Evolutionary conservation across 2,797 vertebrate genomes (phyloP), one percentile per base, ranked within the genome.

Genomic region (Knipowitschia caucasica): DNA sequence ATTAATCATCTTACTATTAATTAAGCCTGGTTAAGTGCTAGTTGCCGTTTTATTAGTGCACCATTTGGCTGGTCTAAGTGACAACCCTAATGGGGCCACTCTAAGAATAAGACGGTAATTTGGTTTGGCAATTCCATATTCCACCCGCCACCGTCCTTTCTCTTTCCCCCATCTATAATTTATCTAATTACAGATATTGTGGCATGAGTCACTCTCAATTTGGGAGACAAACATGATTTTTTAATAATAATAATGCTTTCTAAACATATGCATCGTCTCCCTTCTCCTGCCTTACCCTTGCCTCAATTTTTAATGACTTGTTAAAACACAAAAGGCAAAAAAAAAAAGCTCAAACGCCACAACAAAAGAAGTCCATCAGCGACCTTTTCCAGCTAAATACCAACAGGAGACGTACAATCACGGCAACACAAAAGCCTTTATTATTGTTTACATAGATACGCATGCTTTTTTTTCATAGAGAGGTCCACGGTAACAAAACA

Each of bases 81-180:
- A 92, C 90, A 91, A 88, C 87, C 88, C 89, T 92, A 93, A 91
- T 91, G 91, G 91, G 89, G 86, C 85, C 86, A 82, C 82, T 93
- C 81, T 78, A 50, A 72, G 65, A 80, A 82, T 82, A 82, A 85
- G 88, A 94, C 74, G 71, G 74, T 96, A 94, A 96, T 94, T 92
- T 83, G 82, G 88, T 83, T 89, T 94, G 94, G 92, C 94, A 95
- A 93, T 93, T 91, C 90, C 92, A 93, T 91, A n/a, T 93, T 94
- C 91, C 78, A 88, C 78, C 72, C 75, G 81, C 86, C 82, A 86
- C 87, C 82, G 78, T 75, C 73, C 78, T 39, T 39, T 21, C 36
- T 80, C 29, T 86, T 86, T 83, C 86, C 89, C 86, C 83, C 92
- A 93, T 94, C 92, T 92, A 94, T 93, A 93, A 95, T 95, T 94